Evolutionary conservation across 1,140 invertebrate genomes (phyloP).

Genomic region (Penaeus chinensis): DNA sequence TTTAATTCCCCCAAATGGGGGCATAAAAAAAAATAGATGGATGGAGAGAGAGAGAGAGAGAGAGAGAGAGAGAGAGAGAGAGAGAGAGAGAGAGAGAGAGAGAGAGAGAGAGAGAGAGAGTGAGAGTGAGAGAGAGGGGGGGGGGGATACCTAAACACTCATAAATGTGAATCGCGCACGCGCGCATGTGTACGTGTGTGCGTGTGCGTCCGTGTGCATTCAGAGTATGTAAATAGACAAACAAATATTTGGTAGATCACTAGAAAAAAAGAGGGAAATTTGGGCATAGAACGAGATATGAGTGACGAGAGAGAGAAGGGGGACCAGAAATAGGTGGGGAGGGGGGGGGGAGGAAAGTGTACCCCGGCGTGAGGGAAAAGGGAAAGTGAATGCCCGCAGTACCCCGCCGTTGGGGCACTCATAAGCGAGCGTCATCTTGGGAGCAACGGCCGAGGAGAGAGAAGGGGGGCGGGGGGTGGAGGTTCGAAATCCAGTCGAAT

Average conservation of each 20-base stretch:
- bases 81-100: not conserved
- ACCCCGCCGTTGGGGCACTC: too few species aligned
- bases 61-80: constrained; percentile 17
- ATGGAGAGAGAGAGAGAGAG: not conserved
- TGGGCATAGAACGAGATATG: too few species aligned
- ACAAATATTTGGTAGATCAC: too few species aligned
- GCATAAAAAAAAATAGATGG: constrained; percentile 11
- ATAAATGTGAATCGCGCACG: too few species aligned
- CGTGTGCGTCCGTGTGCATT: too few species aligned
- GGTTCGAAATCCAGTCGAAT: not conserved
- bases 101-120: constrained; percentile 3
- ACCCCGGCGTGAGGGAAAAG: not conserved
- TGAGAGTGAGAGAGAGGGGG: not conserved
- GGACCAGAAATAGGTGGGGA: not conserved
- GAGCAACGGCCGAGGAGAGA: not conserved
- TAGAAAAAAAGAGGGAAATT: too few species aligned
- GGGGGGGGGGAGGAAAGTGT: not conserved
- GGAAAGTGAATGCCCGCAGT: not conserved
- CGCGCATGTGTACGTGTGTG: too few species aligned
- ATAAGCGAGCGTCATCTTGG: not conserved
- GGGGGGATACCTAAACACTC: too few species aligned
- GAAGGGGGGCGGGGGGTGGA: not conserved
- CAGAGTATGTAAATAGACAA: too few species aligned
- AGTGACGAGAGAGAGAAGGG: not conserved
- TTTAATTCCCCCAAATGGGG: not conserved